Percentiles rank a stretch among this genome's conserved stretches.
Evolutionary conservation across 1,140 invertebrate genomes (phyloP).

Genomic region (Dendrolimus punctatus): DNA sequence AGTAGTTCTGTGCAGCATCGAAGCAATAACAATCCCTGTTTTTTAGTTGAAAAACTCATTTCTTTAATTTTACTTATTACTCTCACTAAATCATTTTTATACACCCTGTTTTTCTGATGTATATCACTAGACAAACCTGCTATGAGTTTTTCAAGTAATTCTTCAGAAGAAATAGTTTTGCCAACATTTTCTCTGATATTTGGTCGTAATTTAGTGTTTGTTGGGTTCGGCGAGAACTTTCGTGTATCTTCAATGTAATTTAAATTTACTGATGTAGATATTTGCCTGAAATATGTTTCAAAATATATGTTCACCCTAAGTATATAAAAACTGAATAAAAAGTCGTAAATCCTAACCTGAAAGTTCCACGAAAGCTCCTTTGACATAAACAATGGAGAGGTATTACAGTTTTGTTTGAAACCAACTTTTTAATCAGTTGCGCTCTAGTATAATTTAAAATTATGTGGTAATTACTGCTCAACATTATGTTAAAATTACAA

Average conservation of each 20-base stretch:
- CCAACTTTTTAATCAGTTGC: background rate
- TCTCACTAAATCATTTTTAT: constrained; percentile 56
- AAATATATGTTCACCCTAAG: no score
- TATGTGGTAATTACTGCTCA: constrained; percentile 1
- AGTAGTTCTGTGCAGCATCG: constrained; percentile 51
- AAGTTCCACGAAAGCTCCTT: no score
- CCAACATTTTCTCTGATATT: no score
- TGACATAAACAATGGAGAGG: no score
- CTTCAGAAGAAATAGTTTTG: constrained; percentile 23
- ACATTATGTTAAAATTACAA: constrained; percentile 4
- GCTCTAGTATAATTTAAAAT: background rate
- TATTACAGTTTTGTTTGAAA: background rate
- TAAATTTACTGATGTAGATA: no score
- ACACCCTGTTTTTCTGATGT: constrained; percentile 55
- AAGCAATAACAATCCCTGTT: constrained; percentile 47
- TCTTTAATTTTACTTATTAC: constrained; percentile 52
- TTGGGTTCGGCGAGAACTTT: background rate
- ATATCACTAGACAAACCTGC: constrained; percentile 48
- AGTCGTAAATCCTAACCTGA: no score
- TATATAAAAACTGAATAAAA: no score
- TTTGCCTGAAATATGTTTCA: no score
- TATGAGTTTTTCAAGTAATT: constrained; percentile 49
- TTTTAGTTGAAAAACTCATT: constrained; percentile 46
- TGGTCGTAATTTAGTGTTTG: no score
- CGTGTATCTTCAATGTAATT: background rate